Conservation (phyloP, 92 coral and sea anemone species). For the Epizoanthus stellaris region DNA sequence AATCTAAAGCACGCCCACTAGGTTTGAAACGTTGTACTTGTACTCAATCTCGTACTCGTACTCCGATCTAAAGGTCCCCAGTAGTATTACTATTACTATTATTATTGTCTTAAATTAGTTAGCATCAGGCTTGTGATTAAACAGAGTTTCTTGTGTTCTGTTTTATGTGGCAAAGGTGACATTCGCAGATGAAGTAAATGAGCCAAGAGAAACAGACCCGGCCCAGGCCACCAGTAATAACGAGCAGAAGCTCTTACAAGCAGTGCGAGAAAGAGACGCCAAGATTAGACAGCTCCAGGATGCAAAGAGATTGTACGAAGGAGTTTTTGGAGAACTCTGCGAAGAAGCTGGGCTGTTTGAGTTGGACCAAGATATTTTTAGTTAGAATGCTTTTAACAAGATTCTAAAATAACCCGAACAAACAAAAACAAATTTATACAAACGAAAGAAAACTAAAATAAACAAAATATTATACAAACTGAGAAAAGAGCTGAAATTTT, state of each 20-base stretch:
- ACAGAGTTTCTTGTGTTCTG: background rate
- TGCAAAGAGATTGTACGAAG: conserved; percentile 70
- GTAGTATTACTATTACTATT: too few species aligned
- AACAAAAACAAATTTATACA: too few species aligned
- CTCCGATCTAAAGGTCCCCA: too few species aligned
- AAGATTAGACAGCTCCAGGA: conserved; percentile 73
- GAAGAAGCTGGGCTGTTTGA: conserved; percentile 94
- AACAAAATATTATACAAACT: too few species aligned
- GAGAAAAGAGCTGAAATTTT: too few species aligned
- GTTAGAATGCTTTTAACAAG: background rate
- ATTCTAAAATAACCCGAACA: too few species aligned
- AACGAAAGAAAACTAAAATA: too few species aligned
- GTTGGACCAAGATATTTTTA: conserved; percentile 65
- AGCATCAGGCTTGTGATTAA: too few species aligned
- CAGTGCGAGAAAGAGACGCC: conserved; percentile 65
- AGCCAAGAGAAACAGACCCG: background rate
- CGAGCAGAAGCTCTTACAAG: conserved; percentile 62
- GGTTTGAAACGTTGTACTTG: too few species aligned
- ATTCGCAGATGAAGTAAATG: conserved; percentile 65
- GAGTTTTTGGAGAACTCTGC: conserved; percentile 80
- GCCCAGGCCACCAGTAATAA: conserved; percentile 34
- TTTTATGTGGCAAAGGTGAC: conserved; percentile 51
- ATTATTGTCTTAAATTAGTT: too few species aligned
- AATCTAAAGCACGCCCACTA: too few species aligned
- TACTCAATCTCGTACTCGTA: too few species aligned